Conservation (phyloP, 2,113 vertebrate genomes). For the Propithecus coquereli region DNA sequence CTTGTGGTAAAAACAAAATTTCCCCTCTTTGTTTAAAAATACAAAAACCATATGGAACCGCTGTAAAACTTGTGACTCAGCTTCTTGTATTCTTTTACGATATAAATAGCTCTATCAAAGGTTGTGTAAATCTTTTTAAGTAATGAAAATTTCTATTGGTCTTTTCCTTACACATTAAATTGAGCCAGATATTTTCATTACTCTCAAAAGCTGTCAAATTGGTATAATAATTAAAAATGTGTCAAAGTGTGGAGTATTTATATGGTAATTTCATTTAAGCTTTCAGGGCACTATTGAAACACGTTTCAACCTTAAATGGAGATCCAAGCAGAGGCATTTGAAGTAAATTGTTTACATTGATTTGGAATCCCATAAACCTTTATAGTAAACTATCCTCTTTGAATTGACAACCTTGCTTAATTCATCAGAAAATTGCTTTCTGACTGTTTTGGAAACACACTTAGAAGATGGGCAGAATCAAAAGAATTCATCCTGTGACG, state of each 20-base stretch:
- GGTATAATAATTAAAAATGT: not conserved
- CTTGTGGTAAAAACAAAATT: not conserved
- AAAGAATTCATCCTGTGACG: not conserved
- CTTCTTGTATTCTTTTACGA: not conserved
- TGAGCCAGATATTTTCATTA: not conserved
- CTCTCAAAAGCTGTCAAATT: not conserved
- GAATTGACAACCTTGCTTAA: constrained; percentile 68
- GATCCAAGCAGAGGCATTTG: constrained; percentile 26
- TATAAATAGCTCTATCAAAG: not conserved
- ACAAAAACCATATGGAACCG: not conserved
- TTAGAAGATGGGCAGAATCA: constrained; percentile 13
- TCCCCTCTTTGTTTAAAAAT: not conserved
- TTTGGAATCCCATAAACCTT: constrained; percentile 55
- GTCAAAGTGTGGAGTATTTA: not conserved
- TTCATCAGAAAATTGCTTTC: constrained; percentile 65
- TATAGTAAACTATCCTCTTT: constrained; percentile 32
- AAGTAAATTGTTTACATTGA: constrained; percentile 69
- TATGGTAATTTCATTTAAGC: not conserved
- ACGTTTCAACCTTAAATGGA: constrained; percentile 36
- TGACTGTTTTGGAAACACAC: not conserved
- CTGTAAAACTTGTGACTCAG: not conserved
- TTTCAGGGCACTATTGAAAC: not conserved
- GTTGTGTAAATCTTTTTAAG: not conserved
- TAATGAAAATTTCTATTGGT: not conserved
- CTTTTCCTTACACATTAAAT: not conserved